phyloP scores from a whole-genome alignment of 2,888 invertebrate species.

The Euphydryas editha region DNA sequence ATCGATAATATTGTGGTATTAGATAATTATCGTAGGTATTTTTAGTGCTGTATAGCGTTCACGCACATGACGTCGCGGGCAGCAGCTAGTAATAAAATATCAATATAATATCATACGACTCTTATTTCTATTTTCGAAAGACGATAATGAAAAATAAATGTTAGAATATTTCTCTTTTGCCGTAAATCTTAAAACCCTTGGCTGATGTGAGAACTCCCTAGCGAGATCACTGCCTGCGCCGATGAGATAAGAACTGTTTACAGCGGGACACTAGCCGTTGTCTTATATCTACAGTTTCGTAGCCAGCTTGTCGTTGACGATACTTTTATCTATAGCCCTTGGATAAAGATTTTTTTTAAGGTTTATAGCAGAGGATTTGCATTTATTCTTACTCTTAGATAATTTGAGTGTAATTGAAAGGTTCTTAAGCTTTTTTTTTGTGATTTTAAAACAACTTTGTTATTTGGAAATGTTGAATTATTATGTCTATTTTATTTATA shows the following conservation, averaged over 20 bases:
- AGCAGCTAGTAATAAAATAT: not conserved
- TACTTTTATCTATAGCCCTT: constrained; percentile 48
- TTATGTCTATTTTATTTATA: too few species aligned
- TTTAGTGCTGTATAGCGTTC: too few species aligned
- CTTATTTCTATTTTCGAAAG: not conserved
- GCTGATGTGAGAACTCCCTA: constrained; percentile 27
- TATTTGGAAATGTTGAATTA: not conserved
- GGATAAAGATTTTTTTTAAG: constrained; percentile 28
- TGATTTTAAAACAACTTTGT: not conserved
- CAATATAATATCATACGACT: not conserved
- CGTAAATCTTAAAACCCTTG: constrained; percentile 15
- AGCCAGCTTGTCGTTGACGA: constrained; percentile 46
- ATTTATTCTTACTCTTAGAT: constrained; percentile 15
- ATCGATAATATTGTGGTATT: too few species aligned
- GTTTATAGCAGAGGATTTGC: constrained; percentile 21
- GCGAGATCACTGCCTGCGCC: constrained; percentile 60
- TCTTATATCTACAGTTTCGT: constrained; percentile 58
- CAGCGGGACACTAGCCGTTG: constrained; percentile 52
- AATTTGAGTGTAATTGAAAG: constrained; percentile 22
- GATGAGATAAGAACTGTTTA: constrained; percentile 67
- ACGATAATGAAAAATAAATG: not conserved
- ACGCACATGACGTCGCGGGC: too few species aligned
- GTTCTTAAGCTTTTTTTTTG: not conserved
- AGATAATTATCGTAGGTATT: too few species aligned
- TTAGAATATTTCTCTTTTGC: not conserved